A percentile compares a stretch with the other conserved stretches of the same genome.
These are phyloP conservation scores for Branchellion lobata DNA, from an alignment of 2,888 invertebrate species.

Conservation along the genomic window DNA sequence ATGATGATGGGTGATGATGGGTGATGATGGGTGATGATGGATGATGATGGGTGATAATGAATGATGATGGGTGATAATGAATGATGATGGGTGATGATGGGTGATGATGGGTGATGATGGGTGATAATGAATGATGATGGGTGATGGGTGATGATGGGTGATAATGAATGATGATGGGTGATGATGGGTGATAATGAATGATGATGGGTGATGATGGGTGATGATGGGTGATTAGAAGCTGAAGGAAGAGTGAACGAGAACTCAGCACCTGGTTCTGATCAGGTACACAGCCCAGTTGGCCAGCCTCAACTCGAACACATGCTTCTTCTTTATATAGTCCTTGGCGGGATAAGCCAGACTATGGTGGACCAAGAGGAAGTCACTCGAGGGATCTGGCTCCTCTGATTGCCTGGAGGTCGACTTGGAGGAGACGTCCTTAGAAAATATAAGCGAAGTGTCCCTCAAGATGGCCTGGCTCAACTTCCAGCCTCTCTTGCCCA, in stretches of 20 bases:
- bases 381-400: slow-evolving; percentile 55
- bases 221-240: neutral
- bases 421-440: slow-evolving; percentile 68
- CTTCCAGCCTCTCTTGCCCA: slow-evolving; percentile 97
- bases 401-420: neutral
- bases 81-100: no score
- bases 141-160: neutral
- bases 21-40: no score
- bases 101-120: no score
- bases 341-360: slow-evolving; percentile 88
- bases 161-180: neutral
- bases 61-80: neutral
- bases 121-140: neutral
- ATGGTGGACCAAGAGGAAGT: slow-evolving; percentile 80
- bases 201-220: neutral
- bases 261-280: slow-evolving; percentile 86
- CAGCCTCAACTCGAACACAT: slow-evolving; percentile 93
- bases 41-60: neutral
- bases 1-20: neutral
- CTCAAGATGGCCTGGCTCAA: slow-evolving; percentile 96
- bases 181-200: neutral
- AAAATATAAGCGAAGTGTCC: slow-evolving; percentile 90
- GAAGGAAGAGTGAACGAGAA: neutral
- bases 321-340: slow-evolving; percentile 88
- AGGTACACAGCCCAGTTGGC: slow-evolving; percentile 96